Conservation (phyloP, 2,888 invertebrate genomes). For the Polietes domitor region DNA sequence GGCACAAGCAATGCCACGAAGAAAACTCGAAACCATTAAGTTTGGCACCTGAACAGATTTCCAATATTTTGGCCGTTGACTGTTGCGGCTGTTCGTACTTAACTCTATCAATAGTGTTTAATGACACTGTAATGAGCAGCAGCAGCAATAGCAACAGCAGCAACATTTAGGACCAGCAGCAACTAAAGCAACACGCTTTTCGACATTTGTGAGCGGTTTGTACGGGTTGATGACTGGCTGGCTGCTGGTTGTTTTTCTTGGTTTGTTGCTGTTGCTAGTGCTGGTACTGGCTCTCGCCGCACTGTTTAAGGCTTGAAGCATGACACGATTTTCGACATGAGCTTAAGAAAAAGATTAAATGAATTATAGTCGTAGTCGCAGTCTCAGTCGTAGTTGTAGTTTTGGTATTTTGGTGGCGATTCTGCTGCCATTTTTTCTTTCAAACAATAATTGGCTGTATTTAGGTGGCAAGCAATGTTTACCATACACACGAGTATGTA, state of each 20-base stretch:
- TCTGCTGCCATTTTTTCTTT: constrained; percentile 22
- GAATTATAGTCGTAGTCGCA: constrained; percentile 54
- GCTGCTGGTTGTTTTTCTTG: background rate
- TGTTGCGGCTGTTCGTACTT: constrained; percentile 33
- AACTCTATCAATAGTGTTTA: constrained; percentile 62
- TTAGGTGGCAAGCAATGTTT: constrained; percentile 53
- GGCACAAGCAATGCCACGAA: constrained; percentile 10
- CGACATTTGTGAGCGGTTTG: constrained; percentile 46
- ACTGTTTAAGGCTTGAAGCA: constrained; percentile 57
- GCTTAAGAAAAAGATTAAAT: constrained; percentile 57
- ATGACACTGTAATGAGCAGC: constrained; percentile 67
- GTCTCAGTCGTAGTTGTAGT: constrained; percentile 37
- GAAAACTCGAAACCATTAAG: constrained; percentile 36
- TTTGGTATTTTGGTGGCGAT: constrained; percentile 57
- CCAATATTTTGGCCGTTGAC: background rate
- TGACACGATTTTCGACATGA: constrained; percentile 66
- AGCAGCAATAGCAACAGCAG: constrained; percentile 22
- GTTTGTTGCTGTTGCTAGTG: constrained; percentile 12
- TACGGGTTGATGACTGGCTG: constrained; percentile 1
- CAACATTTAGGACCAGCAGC: background rate
- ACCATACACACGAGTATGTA: constrained; percentile 35
- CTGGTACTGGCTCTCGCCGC: constrained; percentile 2
- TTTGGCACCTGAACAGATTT: constrained; percentile 63
- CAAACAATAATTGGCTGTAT: constrained; percentile 63
- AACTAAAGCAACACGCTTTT: background rate